A percentile compares a stretch with the other conserved stretches of the same genome.
Conservation (phyloP, 2,888 invertebrate genomes). For the Limnephilus auricula region DNA sequence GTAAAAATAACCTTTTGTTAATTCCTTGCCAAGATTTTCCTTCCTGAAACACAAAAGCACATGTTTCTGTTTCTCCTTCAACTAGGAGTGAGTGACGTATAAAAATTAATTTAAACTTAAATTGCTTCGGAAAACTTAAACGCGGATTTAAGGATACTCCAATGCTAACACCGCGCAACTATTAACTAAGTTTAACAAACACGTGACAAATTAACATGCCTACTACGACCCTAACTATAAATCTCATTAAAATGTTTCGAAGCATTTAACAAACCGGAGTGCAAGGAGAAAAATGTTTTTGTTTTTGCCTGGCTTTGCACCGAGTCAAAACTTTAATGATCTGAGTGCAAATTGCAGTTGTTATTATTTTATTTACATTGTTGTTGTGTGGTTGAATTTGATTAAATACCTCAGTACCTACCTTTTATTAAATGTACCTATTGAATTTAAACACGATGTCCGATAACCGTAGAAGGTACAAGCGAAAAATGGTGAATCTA, state of each 20-base stretch:
- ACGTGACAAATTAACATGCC: slow-evolving; percentile 2
- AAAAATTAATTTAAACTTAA: slow-evolving; percentile 50
- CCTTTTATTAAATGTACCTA: too few relatives aligned
- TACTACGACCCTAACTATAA: slow-evolving; percentile 2
- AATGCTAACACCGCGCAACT: not conserved
- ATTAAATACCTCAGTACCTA: too few relatives aligned
- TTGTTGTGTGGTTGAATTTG: not conserved
- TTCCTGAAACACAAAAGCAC: not conserved
- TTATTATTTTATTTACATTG: not conserved
- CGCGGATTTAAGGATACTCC: slow-evolving; percentile 29
- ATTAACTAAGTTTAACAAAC: not conserved
- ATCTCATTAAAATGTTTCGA: not conserved
- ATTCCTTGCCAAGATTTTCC: not conserved
- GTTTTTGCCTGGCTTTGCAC: not conserved
- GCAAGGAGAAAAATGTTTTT: not conserved
- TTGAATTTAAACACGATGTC: too few relatives aligned
- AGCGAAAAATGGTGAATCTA: too few relatives aligned
- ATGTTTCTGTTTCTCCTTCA: not conserved
- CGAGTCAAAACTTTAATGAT: not conserved
- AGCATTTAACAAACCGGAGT: not conserved
- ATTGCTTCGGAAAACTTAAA: slow-evolving; percentile 51
- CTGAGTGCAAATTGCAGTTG: not conserved
- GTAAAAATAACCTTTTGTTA: not conserved
- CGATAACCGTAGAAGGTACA: too few relatives aligned
- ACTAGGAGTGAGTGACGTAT: not conserved